phyloP scores from a whole-genome alignment of 2,888 invertebrate genomes.

The Belgica antarctica region DNA sequence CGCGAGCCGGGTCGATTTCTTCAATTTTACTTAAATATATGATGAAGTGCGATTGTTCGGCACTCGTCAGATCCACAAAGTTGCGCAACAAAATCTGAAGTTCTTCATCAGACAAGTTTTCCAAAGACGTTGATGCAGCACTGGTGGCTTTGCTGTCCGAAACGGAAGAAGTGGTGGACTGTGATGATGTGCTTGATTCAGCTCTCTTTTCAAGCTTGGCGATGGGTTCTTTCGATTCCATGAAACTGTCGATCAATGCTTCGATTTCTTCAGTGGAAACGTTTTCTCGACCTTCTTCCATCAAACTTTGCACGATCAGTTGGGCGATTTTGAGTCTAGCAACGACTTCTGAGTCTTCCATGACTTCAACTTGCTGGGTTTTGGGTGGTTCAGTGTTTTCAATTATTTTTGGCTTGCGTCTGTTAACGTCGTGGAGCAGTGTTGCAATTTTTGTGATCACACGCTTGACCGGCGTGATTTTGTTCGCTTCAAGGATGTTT shows the following conservation, averaged over 20 bases:
- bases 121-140: too few relatives aligned
- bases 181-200: background rate
- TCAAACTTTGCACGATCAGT: conserved; percentile 75
- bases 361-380: conserved; percentile 20
- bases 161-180: background rate
- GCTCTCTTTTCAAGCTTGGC: background rate
- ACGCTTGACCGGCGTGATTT: conserved; percentile 68
- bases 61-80: conserved; percentile 73
- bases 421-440: conserved; percentile 64
- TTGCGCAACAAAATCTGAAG: conserved; percentile 76
- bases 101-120: conserved; percentile 75
- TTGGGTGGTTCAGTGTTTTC: too few relatives aligned
- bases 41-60: conserved; percentile 80
- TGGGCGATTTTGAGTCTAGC: conserved; percentile 74
- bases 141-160: background rate
- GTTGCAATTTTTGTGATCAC: conserved; percentile 75
- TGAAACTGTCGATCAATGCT: conserved; percentile 75
- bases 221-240: conserved; percentile 57
- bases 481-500: conserved; percentile 61
- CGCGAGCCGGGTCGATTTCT: conserved; percentile 71
- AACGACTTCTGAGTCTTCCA: conserved; percentile 10
- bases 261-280: conserved; percentile 76
- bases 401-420: conserved; percentile 47
- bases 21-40: conserved; percentile 79
- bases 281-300: conserved; percentile 77